Evolutionary conservation across 2,797 vertebrate species (phyloP).

Genomic region (Mus spretus): DNA sequence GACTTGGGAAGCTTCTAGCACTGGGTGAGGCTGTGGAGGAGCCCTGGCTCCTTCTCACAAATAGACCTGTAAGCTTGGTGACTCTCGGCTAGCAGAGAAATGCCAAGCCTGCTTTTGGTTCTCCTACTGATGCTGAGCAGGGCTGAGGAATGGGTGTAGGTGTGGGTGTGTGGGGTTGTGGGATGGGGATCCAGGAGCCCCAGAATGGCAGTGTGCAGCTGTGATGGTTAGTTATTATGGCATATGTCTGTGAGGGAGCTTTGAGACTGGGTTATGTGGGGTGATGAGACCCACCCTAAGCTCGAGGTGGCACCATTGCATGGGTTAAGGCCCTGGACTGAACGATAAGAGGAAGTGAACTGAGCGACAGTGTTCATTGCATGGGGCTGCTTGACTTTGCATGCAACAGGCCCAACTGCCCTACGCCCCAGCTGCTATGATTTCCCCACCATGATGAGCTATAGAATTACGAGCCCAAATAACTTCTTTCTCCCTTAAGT

Average conservation of each 20-base stretch:
- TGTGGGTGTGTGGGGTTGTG: not conserved
- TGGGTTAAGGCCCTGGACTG: not conserved
- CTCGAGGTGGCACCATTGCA: not conserved
- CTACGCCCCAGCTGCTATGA: no score
- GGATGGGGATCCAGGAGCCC: not conserved
- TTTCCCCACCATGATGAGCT: not conserved
- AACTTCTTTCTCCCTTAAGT: not conserved
- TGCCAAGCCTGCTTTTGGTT: not conserved
- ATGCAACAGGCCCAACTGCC: not conserved
- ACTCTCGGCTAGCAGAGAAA: not conserved
- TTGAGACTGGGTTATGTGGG: not conserved
- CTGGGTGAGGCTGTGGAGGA: not conserved
- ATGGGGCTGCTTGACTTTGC: no score
- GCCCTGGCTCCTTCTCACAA: not conserved
- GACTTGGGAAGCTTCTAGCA: not conserved
- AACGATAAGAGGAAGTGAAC: not conserved
- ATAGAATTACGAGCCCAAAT: not conserved
- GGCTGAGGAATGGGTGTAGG: not conserved
- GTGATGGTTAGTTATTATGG: not conserved
- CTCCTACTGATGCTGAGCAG: not conserved
- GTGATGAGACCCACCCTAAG: not conserved
- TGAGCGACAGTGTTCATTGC: not conserved
- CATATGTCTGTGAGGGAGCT: not conserved
- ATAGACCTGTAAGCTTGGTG: not conserved
- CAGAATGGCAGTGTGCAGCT: not conserved